A percentile compares a stretch with the other conserved stretches of the same genome.
Conservation (phyloP, 2,113 vertebrate species). For the Guaruba guarouba region DNA sequence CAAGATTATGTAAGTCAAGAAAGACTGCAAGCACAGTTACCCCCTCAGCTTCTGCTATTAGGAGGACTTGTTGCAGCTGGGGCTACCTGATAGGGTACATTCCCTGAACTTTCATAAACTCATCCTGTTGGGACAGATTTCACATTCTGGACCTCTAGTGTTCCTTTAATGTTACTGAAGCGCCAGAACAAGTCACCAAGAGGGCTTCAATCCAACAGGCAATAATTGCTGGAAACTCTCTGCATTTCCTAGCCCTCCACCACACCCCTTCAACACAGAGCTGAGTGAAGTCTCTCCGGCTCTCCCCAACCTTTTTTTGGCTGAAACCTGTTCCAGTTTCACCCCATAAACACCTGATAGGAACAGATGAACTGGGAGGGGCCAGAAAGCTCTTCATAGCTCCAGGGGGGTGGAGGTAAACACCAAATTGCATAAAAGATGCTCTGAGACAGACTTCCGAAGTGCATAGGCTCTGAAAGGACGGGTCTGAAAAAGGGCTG, state of each 20-base stretch:
- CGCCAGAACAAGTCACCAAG: slow-evolving; percentile 55
- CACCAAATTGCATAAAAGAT: slow-evolving; percentile 90
- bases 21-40: neutral
- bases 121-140: neutral
- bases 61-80: neutral
- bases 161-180: neutral
- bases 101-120: neutral
- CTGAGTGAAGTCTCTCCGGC: neutral
- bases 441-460: slow-evolving; percentile 70
- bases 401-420: slow-evolving; percentile 78
- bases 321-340: slow-evolving; percentile 52
- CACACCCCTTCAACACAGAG: slow-evolving; percentile 32
- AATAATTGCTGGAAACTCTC: slow-evolving; percentile 51
- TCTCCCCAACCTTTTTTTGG: slow-evolving; percentile 16
- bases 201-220: slow-evolving; percentile 59
- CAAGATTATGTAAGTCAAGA: neutral
- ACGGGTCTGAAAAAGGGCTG: slow-evolving; percentile 21
- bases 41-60: neutral
- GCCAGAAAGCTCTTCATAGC: slow-evolving; percentile 1
- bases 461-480: slow-evolving; percentile 56
- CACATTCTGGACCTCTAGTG: neutral
- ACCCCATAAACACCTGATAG: slow-evolving; percentile 73
- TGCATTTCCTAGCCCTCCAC: slow-evolving; percentile 3
- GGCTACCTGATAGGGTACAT: neutral
- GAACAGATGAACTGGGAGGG: slow-evolving; percentile 73